Base-by-base conservation (phyloP, 1,140 invertebrate species). In the Laodelphax striatellus region DNA sequence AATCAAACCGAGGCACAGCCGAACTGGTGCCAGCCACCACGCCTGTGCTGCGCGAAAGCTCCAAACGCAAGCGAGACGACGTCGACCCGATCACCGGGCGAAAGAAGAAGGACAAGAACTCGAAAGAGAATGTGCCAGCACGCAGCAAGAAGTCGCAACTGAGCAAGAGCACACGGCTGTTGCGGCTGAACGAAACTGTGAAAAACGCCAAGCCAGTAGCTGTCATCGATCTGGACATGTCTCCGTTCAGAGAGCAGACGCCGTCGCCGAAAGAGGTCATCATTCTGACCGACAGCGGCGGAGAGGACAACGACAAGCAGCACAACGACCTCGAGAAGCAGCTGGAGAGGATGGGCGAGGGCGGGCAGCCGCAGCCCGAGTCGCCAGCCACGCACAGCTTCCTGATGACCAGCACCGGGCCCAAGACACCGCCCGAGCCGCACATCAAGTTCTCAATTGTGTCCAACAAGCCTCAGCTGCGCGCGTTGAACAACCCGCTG, bases 171-270 rank as follows among this genome's bases (percentile, higher is more conserved):
- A 55, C 34, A 28, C 58, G 62, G 41, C 14, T 60, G 56, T 42
- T 41, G 11, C 57, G 53, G 58, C 54, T 65, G 24, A 62, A 58
- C 54, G 64, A 65, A 57, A 61, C 58, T 53, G 52, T 62, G 5
- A 54, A 55, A 34, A 68, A 68, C 61, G 58, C 64, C 43, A 87
- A 86, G 71, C 88, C 88, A 1, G 85, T 90, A 14, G 88, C 88
- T 3, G 87, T 91, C 38, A 91, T 91, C 57, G 89, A 92, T 74
- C 73, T 92, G 53, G 88, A 90, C 66, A 80, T 84, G 56, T 90
- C 87, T n/a, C 88, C 88, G 0, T 90, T 89, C 70, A 79, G 84
- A 64, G 87, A 89, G 67, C 77, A 88, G 57, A 85, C 83, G 6
- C 85, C 86, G 1, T 87, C 87, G 16, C 87, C 87, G 0, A 79